Evolutionary conservation across 2,797 vertebrate genomes (phyloP), one percentile per base, ranked within the genome.

Genomic region (Toxotes lorentzi): DNA sequence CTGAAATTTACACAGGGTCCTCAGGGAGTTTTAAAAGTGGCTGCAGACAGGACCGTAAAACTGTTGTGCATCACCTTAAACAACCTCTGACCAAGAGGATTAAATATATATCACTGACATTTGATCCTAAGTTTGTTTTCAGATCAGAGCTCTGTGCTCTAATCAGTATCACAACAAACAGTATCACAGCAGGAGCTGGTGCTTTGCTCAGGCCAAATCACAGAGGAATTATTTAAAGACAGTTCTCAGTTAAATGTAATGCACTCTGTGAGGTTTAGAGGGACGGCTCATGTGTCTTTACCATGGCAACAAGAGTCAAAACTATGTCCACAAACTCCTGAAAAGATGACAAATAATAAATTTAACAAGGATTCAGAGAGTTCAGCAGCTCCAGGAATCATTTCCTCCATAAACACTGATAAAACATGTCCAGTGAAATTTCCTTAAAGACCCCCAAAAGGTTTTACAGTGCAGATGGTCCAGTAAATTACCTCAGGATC

Each of bases 31-130:
- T 59, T 30, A 11, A 35, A 67, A 13, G 30, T 5, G 40, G 21
- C 23, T 60, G 60, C 19, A 70, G 73, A 70, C 24, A 43, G 40
- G 62, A 23, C 30, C 1, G 13, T 64, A 30, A 70, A 78, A 58
- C 50, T 40, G 13, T 0, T 34, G 23, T 12, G 16, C 23, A 17
- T 73, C 70, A 13, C 60, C 60, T 75, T 3, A 67, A 66, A 76
- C 56, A 43, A 71, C 54, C 38, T 62, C 40, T n/a, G 4, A 12
- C 38, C 57, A 59, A n/a, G 23, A 30, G 4, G 30, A 58, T 19
- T 16, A 4, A 13, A 30, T n/a, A 51, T 21, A 23, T 32, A 41
- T 35, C n/a, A 17, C 10, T 34, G 53, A 59, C 19, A 7, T 40
- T 62, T 71, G 56, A 62, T 54, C n/a, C 60, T 8, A 7, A 65